phyloP scores from a whole-genome alignment of 37 sponge, comb jelly and placozoan species.

The Eunapius fragilis region DNA sequence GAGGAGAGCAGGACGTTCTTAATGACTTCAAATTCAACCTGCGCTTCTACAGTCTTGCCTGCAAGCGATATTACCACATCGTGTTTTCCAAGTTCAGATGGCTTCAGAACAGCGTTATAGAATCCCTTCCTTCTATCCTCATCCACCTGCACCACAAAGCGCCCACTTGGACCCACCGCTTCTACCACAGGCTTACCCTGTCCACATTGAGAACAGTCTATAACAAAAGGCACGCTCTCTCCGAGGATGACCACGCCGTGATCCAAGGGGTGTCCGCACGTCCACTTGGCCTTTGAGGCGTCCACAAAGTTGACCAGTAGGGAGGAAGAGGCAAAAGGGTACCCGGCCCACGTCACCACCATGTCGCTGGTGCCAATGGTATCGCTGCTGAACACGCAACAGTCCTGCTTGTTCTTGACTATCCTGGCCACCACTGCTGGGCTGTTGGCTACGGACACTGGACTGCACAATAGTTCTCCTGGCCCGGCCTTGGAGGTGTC shows the following conservation, averaged over 20 bases:
- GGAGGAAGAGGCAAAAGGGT: slow-evolving; percentile 38
- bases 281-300: slow-evolving; percentile 18
- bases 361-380: slow-evolving; percentile 35
- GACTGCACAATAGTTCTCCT: slow-evolving; percentile 51
- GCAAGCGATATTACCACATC: not conserved
- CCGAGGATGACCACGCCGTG: not conserved
- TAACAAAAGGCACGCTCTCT: slow-evolving; percentile 23
- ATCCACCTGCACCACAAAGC: slow-evolving; percentile 27
- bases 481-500: slow-evolving; percentile 68
- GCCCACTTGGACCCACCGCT: slow-evolving; percentile 40
- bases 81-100: not conserved
- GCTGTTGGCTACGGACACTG: not conserved
- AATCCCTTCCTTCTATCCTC: not conserved
- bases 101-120: not conserved
- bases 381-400: slow-evolving; percentile 1
- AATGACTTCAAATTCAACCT: slow-evolving; percentile 41
- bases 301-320: slow-evolving; percentile 48
- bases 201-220: slow-evolving; percentile 57
- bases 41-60: not conserved
- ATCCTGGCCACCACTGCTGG: not conserved
- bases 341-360: slow-evolving; percentile 57
- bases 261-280: slow-evolving; percentile 17
- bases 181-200: slow-evolving; percentile 38
- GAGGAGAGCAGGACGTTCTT: slow-evolving; percentile 49
- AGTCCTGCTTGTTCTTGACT: slow-evolving; percentile 26